Percentiles rank a stretch among this genome's conserved stretches.
Evolutionary conservation across 1,140 invertebrate genomes (phyloP).

Genomic region (Linepithema humile): DNA sequence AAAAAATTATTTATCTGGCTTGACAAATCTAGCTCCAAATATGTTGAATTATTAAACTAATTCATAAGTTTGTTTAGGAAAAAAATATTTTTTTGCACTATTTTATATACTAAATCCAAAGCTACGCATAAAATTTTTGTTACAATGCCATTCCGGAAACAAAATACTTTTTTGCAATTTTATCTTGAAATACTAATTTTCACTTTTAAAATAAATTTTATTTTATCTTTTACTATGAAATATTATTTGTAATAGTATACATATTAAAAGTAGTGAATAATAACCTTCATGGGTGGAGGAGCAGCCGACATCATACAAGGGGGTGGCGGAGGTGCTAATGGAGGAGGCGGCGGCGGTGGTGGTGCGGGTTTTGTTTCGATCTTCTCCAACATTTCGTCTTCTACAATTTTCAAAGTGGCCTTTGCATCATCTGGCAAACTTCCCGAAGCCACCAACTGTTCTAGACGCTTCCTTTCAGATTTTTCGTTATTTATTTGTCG

Average conservation of each 20-base stretch:
- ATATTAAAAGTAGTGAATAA: too few species aligned
- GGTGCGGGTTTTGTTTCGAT: constrained; percentile 81
- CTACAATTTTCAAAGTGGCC: constrained; percentile 86
- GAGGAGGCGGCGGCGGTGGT: constrained; percentile 86
- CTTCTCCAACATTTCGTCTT: constrained; percentile 82
- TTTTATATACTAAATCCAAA: too few species aligned
- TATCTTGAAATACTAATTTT: neutral
- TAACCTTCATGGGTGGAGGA: constrained; percentile 85
- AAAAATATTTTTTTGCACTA: too few species aligned
- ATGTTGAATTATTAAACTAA: neutral
- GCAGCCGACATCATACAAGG: constrained; percentile 85
- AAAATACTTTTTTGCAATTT: too few species aligned
- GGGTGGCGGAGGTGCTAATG: constrained; percentile 86
- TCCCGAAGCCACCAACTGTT: constrained; percentile 93
- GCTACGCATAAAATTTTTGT: too few species aligned
- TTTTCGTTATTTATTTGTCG: constrained; percentile 92
- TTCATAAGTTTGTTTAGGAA: neutral
- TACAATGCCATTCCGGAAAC: too few species aligned
- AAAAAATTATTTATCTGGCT: neutral
- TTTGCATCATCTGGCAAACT: constrained; percentile 97
- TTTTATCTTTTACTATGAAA: neutral
- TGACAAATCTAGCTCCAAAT: neutral
- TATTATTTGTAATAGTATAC: too few species aligned
- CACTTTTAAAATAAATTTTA: neutral
- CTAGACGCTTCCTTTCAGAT: constrained; percentile 91